Percentiles rank a stretch among this genome's conserved stretches.
phyloP scores from a whole-genome alignment of 1,140 invertebrate genomes.

The Listronotus bonariensis region DNA sequence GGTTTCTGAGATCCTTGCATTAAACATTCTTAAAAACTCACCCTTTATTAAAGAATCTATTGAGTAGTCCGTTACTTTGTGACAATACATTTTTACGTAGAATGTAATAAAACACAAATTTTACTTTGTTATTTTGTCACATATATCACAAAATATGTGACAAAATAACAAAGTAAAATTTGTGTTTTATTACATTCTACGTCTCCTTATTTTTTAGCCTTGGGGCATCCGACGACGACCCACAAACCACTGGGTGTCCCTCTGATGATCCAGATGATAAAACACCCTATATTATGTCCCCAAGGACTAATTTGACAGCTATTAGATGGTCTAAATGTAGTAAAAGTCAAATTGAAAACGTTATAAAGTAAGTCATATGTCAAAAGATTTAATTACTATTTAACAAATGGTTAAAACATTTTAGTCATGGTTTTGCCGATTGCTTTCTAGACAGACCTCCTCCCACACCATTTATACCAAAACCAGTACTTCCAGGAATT shows the following conservation, averaged over 20 bases:
- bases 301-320: conserved; percentile 63
- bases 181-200: no score
- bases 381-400: background rate
- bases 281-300: conserved; percentile 66
- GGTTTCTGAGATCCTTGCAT: no score
- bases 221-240: conserved; percentile 65
- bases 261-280: conserved; percentile 50
- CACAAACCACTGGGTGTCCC: conserved; percentile 54
- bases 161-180: no score
- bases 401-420: no score
- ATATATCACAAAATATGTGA: no score
- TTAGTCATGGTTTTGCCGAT: conserved; percentile 66
- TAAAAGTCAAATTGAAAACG: conserved; percentile 63
- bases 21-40: no score
- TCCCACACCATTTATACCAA: conserved; percentile 59
- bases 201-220: no score
- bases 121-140: no score
- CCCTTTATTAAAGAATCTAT: no score
- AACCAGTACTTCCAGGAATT: conserved; percentile 65
- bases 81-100: no score
- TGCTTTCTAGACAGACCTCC: conserved; percentile 68
- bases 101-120: no score
- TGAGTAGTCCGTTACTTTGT: no score
- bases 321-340: conserved; percentile 70
- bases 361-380: conserved; percentile 69